A percentile compares a stretch with the other conserved stretches of the same genome.
Evolutionary conservation across 2,888 invertebrate species (phyloP).

Genomic region (Drosophila infuscata): DNA sequence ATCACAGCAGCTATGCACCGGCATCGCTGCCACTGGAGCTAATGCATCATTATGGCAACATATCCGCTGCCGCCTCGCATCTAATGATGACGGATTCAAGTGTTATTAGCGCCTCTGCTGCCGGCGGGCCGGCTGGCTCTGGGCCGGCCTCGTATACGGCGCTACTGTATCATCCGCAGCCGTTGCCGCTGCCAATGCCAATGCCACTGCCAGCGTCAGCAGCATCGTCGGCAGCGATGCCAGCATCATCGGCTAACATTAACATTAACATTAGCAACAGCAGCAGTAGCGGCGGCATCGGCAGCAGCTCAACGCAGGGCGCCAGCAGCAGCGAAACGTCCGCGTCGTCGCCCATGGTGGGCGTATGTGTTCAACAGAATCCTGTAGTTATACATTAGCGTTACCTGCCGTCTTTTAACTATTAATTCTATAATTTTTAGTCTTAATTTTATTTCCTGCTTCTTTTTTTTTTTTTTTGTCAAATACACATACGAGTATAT

Average conservation of each 20-base stretch:
- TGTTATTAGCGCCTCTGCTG: constrained; percentile 83
- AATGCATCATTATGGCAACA: constrained; percentile 74
- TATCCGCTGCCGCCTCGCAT: constrained; percentile 82
- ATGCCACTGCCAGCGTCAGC: constrained; percentile 55
- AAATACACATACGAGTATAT: constrained; percentile 8
- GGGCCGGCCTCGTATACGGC: constrained; percentile 72
- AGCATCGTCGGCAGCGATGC: constrained; percentile 43
- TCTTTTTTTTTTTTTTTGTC: constrained; percentile 9
- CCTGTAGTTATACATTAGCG: constrained; percentile 94
- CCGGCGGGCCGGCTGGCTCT: constrained; percentile 67
- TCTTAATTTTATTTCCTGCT: constrained; percentile 32
- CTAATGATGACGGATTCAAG: constrained; percentile 84
- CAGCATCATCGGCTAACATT: constrained; percentile 42
- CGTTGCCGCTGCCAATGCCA: constrained; percentile 58
- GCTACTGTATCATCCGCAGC: constrained; percentile 71
- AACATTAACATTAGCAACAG: constrained; percentile 15
- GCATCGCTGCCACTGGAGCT: constrained; percentile 84
- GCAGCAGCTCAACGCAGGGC: constrained; percentile 61
- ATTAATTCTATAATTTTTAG: constrained; percentile 38
- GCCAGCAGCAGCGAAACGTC: constrained; percentile 74
- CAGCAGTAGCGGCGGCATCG: constrained; percentile 11
- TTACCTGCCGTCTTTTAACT: constrained; percentile 56
- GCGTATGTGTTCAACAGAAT: constrained; percentile 95
- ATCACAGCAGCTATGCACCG: constrained; percentile 83
- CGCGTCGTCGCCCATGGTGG: constrained; percentile 93